Percentiles rank a stretch among this genome's conserved stretches.
These are phyloP conservation scores for Octopus bimaculoides DNA, from an alignment of 1,140 invertebrate species.

Conservation along the genomic window DNA sequence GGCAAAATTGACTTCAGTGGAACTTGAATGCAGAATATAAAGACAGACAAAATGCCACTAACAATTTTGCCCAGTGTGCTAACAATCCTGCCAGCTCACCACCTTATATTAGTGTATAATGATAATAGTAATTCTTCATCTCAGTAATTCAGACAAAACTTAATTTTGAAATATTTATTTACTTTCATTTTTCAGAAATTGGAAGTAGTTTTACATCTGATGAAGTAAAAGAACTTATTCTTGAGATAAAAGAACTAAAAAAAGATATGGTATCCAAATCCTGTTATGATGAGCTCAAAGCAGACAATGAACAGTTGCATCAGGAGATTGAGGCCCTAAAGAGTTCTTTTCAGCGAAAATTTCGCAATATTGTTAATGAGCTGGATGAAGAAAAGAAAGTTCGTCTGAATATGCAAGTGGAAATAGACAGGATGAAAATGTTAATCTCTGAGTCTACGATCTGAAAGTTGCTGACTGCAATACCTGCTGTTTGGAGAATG, in stretches of 20 bases:
- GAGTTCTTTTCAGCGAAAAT: slow-evolving; percentile 39
- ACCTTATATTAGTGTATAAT: too few species aligned
- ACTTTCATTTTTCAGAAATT: slow-evolving; percentile 19
- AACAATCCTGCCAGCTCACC: too few species aligned
- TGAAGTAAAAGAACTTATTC: slow-evolving; percentile 40
- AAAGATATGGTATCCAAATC: slow-evolving; percentile 42
- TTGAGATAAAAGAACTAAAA: slow-evolving; percentile 39
- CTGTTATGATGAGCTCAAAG: slow-evolving; percentile 43
- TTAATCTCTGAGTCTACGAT: slow-evolving; percentile 40
- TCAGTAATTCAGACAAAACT: too few species aligned
- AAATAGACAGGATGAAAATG: slow-evolving; percentile 55
- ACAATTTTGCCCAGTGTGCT: too few species aligned
- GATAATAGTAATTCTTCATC: too few species aligned
- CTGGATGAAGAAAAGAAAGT: slow-evolving; percentile 58
- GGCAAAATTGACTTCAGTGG: too few species aligned
- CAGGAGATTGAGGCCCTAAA: slow-evolving; percentile 44
- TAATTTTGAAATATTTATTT: too few species aligned
- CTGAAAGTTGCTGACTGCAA: not conserved
- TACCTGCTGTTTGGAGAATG: too few species aligned
- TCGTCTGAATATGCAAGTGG: slow-evolving; percentile 53
- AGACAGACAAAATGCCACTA: too few species aligned
- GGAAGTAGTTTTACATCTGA: not conserved
- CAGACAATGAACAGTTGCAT: slow-evolving; percentile 43
- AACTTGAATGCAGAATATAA: too few species aligned
- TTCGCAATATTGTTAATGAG: slow-evolving; percentile 51